Evolutionary conservation across 2,888 invertebrate genomes (phyloP).

Genomic region (Hirtodrosophila alboralis): DNA sequence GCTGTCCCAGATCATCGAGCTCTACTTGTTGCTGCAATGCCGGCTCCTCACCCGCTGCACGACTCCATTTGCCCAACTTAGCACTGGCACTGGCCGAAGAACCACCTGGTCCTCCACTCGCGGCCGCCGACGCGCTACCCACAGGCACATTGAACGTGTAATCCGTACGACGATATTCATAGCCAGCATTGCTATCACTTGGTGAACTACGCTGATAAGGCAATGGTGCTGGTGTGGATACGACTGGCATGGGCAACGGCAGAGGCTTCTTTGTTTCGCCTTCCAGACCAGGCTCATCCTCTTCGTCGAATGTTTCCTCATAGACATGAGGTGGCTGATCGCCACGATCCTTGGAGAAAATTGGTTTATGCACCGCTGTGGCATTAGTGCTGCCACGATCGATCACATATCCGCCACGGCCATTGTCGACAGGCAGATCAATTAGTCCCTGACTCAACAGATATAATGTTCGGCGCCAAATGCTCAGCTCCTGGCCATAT

Average conservation of each 20-base stretch:
- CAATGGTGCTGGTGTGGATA: slow-evolving; percentile 42
- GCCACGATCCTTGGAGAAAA: slow-evolving; percentile 82
- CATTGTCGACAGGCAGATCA: slow-evolving; percentile 55
- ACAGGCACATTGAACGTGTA: slow-evolving; percentile 57
- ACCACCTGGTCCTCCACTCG: slow-evolving; percentile 52
- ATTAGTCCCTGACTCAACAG: slow-evolving; percentile 79
- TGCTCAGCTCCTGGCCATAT: slow-evolving; percentile 62
- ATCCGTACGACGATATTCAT: slow-evolving; percentile 60
- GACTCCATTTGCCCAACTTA: slow-evolving; percentile 51
- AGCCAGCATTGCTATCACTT: slow-evolving; percentile 27
- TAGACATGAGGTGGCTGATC: slow-evolving; percentile 83
- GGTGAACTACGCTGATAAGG: slow-evolving; percentile 32
- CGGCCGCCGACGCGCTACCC: slow-evolving; percentile 49
- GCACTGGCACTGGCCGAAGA: slow-evolving; percentile 56
- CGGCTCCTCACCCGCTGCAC: slow-evolving; percentile 56
- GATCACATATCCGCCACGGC: slow-evolving; percentile 64
- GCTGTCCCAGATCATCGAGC: slow-evolving; percentile 46
- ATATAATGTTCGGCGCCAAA: slow-evolving; percentile 80
- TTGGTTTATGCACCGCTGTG: slow-evolving; percentile 58
- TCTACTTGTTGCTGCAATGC: slow-evolving; percentile 61
- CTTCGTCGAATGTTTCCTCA: slow-evolving; percentile 77
- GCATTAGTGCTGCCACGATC: slow-evolving; percentile 68
- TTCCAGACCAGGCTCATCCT: slow-evolving; percentile 80
- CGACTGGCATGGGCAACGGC: slow-evolving; percentile 23
- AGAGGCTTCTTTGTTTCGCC: slow-evolving; percentile 54